phyloP scores from a whole-genome alignment of 2,797 vertebrate genomes.

The Lepilemur ruficaudatus region DNA sequence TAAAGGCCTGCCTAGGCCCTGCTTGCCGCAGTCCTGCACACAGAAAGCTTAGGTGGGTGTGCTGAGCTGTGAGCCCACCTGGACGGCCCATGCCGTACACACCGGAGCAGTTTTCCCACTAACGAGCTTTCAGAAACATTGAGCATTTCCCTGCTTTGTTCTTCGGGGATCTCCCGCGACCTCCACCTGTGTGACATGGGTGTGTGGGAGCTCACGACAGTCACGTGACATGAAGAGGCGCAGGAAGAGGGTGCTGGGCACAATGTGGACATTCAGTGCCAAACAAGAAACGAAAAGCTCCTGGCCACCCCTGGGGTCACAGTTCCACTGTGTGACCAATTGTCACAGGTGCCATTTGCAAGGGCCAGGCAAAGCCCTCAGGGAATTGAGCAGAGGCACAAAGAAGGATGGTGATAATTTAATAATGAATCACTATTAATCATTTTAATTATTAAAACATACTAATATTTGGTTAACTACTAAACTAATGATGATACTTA shows the following conservation, averaged over 20 bases:
- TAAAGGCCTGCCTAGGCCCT: neutral
- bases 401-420: neutral
- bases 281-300: neutral
- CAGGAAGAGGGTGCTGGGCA: neutral
- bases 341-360: neutral
- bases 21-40: accelerated
- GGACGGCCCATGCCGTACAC: neutral
- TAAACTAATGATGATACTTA: neutral
- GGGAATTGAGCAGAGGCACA: neutral
- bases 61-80: neutral
- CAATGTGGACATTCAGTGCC: neutral
- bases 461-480: slow-evolving; percentile 28
- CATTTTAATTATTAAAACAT: slow-evolving; percentile 6
- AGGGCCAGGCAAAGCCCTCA: neutral
- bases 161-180: neutral
- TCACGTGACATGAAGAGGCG: neutral
- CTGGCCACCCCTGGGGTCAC: neutral
- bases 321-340: neutral
- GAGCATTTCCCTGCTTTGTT: neutral
- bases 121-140: neutral
- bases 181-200: neutral
- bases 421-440: neutral
- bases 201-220: neutral
- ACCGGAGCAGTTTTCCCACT: neutral
- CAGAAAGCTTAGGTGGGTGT: neutral